These are phyloP conservation scores for Crocidura indochinensis DNA, from an alignment of 2,797 vertebrate species.

Conservation along the genomic window DNA sequence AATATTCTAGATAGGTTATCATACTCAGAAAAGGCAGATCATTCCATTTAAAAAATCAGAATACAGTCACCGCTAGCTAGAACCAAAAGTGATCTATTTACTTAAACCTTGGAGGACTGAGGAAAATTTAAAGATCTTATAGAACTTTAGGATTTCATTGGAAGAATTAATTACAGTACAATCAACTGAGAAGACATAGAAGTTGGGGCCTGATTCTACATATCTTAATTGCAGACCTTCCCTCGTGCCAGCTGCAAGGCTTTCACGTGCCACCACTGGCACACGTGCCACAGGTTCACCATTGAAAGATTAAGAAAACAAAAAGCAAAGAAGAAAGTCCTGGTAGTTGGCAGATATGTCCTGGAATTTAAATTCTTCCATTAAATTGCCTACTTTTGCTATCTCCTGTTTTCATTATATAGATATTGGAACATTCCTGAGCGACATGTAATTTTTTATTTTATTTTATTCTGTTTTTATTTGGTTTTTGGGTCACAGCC, in stretches of 20 bases:
- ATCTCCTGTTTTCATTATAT: background rate
- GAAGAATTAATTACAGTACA: constrained; percentile 24
- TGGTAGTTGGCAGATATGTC: background rate
- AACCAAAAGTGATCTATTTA: background rate
- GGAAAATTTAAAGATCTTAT: background rate
- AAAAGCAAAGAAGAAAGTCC: background rate
- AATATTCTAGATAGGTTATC: background rate
- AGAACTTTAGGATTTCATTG: background rate
- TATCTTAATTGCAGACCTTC: too few species aligned
- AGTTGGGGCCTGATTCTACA: background rate
- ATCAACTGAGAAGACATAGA: background rate
- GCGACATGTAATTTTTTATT: background rate
- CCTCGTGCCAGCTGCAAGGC: too few species aligned
- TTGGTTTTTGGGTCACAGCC: too few species aligned
- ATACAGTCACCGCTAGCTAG: background rate
- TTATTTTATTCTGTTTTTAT: background rate
- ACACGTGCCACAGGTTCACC: too few species aligned
- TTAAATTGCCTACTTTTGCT: background rate
- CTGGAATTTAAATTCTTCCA: background rate
- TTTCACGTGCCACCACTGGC: too few species aligned
- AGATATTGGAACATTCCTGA: background rate
- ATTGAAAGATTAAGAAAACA: background rate
- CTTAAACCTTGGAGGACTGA: background rate
- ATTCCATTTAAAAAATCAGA: background rate
- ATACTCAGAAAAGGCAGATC: background rate